Percentiles rank a stretch among this genome's conserved stretches.
Evolutionary conservation across 1,140 invertebrate genomes (phyloP).

Genomic region (Brachionus angularis): DNA sequence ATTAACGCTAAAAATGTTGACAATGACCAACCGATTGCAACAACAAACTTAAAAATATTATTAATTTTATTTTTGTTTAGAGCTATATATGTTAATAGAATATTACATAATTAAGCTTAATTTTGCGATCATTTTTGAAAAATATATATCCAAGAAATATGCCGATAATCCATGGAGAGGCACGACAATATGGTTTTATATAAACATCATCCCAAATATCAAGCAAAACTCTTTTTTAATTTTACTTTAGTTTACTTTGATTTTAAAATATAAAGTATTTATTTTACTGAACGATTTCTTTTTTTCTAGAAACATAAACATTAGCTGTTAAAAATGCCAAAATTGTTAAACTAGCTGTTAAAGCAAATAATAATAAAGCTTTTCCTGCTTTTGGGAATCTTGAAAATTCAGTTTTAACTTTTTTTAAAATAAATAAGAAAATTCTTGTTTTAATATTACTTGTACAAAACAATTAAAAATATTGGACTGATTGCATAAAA

Average conservation of each 20-base stretch:
- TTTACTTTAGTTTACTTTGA: constrained; percentile 26
- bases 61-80: not conserved
- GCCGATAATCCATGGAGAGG: constrained; percentile 61
- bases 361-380: not conserved
- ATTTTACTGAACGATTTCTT: constrained; percentile 9
- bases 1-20: not conserved
- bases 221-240: constrained; percentile 28
- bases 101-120: not conserved
- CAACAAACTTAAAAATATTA: not conserved
- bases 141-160: constrained; percentile 57
- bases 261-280: not conserved
- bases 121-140: not conserved
- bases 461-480: constrained; percentile 45
- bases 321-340: constrained; percentile 42
- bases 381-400: constrained; percentile 37
- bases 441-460: constrained; percentile 9
- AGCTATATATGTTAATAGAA: not conserved
- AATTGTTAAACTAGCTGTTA: constrained; percentile 26
- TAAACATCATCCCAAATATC: constrained; percentile 68
- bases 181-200: constrained; percentile 64
- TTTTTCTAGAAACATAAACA: constrained; percentile 25
- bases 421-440: not conserved
- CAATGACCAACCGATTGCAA: constrained; percentile 10
- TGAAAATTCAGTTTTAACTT: not conserved
- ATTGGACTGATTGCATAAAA: constrained; percentile 60